Evolutionary conservation across 2,113 vertebrate species (phyloP).

Genomic region (Phalacrocorax brasilianus): DNA sequence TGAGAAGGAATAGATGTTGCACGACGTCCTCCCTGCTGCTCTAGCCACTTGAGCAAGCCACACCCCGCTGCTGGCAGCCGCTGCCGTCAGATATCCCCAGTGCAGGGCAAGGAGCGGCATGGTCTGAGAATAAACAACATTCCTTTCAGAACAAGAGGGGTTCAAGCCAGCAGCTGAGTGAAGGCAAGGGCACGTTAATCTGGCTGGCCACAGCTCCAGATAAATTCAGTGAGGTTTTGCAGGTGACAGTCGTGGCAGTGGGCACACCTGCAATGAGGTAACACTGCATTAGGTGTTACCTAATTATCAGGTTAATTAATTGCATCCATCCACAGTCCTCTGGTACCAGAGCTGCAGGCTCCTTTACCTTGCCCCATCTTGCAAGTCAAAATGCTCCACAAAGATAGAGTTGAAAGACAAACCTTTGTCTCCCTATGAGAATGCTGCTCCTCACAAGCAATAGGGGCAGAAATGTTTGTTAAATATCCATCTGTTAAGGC

Average conservation of each 20-base stretch:
- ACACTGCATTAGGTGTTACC: too few species aligned
- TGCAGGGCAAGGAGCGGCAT: fast-evolving
- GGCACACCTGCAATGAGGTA: neutral
- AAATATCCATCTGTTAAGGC: neutral
- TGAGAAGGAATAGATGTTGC: too few species aligned
- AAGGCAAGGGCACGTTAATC: neutral
- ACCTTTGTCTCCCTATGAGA: neutral
- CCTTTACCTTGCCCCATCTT: neutral
- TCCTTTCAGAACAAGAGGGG: neutral
- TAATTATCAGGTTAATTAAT: neutral
- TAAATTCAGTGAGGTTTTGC: neutral
- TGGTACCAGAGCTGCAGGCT: neutral
- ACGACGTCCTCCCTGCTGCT: neutral
- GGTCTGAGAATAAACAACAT: neutral
- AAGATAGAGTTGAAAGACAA: neutral
- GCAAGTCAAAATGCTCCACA: neutral
- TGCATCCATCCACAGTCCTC: neutral
- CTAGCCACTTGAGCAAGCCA: too few species aligned
- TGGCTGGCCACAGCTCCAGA: neutral
- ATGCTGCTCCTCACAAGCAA: neutral
- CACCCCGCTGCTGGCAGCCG: neutral
- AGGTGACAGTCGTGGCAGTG: fast-evolving
- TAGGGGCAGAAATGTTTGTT: neutral
- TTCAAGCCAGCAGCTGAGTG: neutral
- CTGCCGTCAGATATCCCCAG: fast-evolving